A percentile compares a stretch with the other conserved stretches of the same genome.
These are phyloP conservation scores for Chloroceryle aenea DNA, from an alignment of 2,113 vertebrate species.

Conservation along the genomic window DNA sequence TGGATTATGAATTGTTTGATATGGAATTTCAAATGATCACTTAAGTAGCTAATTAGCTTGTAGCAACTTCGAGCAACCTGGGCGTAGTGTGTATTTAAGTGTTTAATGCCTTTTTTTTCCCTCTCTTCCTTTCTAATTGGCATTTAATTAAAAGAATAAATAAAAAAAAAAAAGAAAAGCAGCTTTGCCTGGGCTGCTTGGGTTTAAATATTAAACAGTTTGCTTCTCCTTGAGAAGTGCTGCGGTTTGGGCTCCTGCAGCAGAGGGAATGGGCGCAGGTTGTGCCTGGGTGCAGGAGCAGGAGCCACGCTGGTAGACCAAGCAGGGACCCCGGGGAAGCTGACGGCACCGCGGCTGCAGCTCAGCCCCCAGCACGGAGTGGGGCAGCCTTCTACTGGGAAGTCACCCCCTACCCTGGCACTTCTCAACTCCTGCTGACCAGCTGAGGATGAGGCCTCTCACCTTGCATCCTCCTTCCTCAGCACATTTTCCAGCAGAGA, in stretches of 20 bases:
- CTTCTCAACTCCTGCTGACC: background rate
- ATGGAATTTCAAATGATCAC: constrained; percentile 55
- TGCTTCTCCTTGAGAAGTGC: background rate
- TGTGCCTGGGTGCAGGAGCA: background rate
- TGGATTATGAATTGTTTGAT: constrained; percentile 48
- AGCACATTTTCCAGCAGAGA: background rate
- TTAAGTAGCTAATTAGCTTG: constrained; percentile 61
- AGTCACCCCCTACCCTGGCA: rapidly evolving
- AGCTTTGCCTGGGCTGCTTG: constrained; percentile 44
- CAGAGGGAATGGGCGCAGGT: background rate
- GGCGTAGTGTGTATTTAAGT: constrained; percentile 63
- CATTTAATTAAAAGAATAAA: constrained; percentile 75
- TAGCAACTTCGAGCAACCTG: constrained; percentile 45
- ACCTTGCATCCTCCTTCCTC: background rate
- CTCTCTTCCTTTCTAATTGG: constrained; percentile 65
- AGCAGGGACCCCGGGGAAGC: rapidly evolving
- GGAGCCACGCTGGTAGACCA: rapidly evolving
- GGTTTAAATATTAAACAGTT: constrained; percentile 41
- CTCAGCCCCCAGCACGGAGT: background rate
- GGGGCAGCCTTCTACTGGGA: background rate
- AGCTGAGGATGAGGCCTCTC: background rate
- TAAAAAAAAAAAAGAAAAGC: constrained; percentile 22
- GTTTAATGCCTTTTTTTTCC: constrained; percentile 38
- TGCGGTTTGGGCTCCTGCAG: rapidly evolving
- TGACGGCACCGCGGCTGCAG: background rate